Percentiles rank a stretch among this genome's conserved stretches.
phyloP scores from a whole-genome alignment of 2,888 invertebrate species.

The Drosophila fulvimacula region DNA sequence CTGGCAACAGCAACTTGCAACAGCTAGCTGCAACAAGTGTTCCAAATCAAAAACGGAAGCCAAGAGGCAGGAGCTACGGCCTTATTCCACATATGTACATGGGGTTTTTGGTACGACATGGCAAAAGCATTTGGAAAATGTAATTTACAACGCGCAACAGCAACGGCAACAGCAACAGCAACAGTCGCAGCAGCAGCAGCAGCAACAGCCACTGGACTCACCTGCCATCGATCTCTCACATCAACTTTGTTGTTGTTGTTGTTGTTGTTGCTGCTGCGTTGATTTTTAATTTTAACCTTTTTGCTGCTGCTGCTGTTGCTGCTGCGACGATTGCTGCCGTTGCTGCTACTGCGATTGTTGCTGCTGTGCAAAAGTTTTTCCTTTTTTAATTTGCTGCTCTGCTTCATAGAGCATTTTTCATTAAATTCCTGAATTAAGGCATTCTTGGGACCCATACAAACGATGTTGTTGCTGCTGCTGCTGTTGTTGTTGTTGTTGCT shows the following conservation, averaged over 20 bases:
- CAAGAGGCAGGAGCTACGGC: slow-evolving; percentile 35
- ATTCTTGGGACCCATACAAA: slow-evolving; percentile 68
- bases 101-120: slow-evolving; percentile 78
- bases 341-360: slow-evolving; percentile 13
- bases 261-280: slow-evolving; percentile 51
- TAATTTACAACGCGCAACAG: slow-evolving; percentile 79
- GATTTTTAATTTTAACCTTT: slow-evolving; percentile 78
- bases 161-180: slow-evolving; percentile 13
- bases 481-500: slow-evolving; percentile 30
- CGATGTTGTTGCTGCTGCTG: slow-evolving; percentile 50
- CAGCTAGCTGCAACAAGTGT: slow-evolving; percentile 62
- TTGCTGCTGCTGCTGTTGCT: slow-evolving; percentile 33
- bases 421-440: slow-evolving; percentile 81
- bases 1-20: slow-evolving; percentile 24
- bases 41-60: slow-evolving; percentile 73
- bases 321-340: neutral
- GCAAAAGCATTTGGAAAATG: slow-evolving; percentile 82
- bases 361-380: slow-evolving; percentile 66
- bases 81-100: slow-evolving; percentile 76
- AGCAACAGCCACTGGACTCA: slow-evolving; percentile 49
- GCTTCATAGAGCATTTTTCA: slow-evolving; percentile 80
- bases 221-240: slow-evolving; percentile 78
- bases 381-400: slow-evolving; percentile 69
- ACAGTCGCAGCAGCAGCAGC: slow-evolving; percentile 15
- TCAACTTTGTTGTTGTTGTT: slow-evolving; percentile 26